phyloP scores from a whole-genome alignment of 2,797 vertebrate genomes.

The Cirrhinus mrigala region DNA sequence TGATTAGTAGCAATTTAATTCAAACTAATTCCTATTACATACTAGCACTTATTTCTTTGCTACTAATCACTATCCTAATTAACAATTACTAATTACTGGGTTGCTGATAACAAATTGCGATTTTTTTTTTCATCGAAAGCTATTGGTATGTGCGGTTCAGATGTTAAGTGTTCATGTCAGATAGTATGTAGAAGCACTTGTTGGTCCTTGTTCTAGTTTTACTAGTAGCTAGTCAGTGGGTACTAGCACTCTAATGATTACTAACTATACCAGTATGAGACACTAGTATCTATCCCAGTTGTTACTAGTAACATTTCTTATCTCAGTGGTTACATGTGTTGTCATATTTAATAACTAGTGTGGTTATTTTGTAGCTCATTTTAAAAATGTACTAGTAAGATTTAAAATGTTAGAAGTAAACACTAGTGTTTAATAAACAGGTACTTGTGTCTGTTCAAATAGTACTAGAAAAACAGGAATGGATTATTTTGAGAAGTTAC shows the following conservation, averaged over 20 bases:
- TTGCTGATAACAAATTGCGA: not conserved
- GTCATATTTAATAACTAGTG: not conserved
- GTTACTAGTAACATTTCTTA: not conserved
- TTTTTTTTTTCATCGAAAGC: not conserved
- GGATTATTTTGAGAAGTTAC: not conserved
- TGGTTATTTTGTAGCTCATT: not conserved
- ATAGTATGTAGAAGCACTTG: not conserved
- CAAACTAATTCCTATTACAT: not conserved
- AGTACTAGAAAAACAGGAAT: conserved; percentile 1
- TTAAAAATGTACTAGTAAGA: not conserved
- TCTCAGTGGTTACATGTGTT: not conserved
- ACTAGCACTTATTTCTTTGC: too few relatives aligned
- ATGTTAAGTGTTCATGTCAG: not conserved
- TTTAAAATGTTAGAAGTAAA: not conserved
- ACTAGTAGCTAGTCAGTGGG: not conserved
- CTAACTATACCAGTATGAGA: not conserved
- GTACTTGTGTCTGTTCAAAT: conserved; percentile 1
- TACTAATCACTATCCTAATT: not conserved
- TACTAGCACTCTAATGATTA: not conserved
- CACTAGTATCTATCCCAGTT: not conserved
- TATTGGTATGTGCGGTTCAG: not conserved
- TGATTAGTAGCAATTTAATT: too few relatives aligned
- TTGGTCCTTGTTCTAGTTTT: not conserved
- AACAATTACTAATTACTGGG: not conserved
- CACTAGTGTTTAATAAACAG: not conserved